Conservation (phyloP, 2,797 vertebrate genomes). For the Amniataba percoides region DNA sequence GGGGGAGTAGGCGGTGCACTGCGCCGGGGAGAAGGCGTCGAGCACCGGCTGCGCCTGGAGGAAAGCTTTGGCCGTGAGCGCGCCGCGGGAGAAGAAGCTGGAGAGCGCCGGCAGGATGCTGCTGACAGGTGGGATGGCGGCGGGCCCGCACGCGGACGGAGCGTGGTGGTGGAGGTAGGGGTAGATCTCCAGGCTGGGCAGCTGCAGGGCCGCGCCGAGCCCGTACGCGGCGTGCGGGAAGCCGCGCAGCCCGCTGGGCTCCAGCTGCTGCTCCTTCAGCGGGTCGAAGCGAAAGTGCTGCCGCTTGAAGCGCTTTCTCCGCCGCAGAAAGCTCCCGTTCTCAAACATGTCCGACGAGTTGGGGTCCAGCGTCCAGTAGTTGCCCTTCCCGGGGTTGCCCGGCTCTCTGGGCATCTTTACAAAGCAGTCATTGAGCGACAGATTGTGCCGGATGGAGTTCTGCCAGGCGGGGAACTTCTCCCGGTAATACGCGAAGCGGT, state of each 20-base stretch:
- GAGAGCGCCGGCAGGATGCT: conserved; percentile 86
- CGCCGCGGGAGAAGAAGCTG: conserved; percentile 84
- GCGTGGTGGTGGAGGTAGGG: conserved; percentile 80
- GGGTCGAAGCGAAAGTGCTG: conserved; percentile 80
- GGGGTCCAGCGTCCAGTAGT: conserved; percentile 93
- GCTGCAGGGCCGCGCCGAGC: conserved; percentile 78
- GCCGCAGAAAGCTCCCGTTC: conserved; percentile 91
- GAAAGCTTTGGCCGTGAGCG: conserved; percentile 82
- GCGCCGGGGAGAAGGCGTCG: conserved; percentile 74
- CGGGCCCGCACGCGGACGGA: conserved; percentile 68
- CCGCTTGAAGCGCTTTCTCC: conserved; percentile 92
- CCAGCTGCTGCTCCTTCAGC: conserved; percentile 83
- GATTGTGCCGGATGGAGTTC: conserved; percentile 90
- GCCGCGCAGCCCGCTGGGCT: conserved; percentile 73
- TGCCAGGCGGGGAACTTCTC: conserved; percentile 92
- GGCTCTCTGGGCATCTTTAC: conserved; percentile 90
- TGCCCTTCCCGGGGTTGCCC: conserved; percentile 92
- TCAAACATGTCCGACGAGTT: conserved; percentile 94
- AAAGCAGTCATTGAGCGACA: conserved; percentile 90
- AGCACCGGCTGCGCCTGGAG: conserved; percentile 74
- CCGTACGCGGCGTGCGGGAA: conserved; percentile 79
- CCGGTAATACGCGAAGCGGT: conserved; percentile 90
- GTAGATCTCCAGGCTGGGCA: conserved; percentile 84
- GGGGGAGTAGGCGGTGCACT: conserved; percentile 67
- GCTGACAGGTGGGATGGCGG: conserved; percentile 82